A percentile compares a stretch with the other conserved stretches of the same genome.
Conservation (phyloP, 2,888 invertebrate genomes). For the Plusia festucae region DNA sequence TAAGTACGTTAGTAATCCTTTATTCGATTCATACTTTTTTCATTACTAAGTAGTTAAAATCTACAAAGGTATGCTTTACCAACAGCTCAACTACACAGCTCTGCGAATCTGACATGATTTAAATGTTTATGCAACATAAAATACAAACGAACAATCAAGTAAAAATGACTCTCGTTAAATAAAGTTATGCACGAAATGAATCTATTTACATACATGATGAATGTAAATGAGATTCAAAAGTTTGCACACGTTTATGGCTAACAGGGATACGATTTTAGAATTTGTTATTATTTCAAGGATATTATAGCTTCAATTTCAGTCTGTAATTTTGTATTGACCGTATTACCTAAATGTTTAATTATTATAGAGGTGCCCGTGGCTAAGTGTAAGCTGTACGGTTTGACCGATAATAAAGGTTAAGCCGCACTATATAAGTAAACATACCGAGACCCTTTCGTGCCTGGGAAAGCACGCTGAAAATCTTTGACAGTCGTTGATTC, state of each 20-base stretch:
- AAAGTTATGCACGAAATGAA: not conserved
- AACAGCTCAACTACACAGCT: not conserved
- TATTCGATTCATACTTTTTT: not conserved
- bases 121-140: too few relatives aligned
- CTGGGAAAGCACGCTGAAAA: too few relatives aligned
- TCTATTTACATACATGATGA: not conserved
- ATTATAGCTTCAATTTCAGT: not conserved
- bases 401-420: too few relatives aligned
- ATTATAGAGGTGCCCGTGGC: too few relatives aligned
- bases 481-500: too few relatives aligned
- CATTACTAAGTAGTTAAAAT: not conserved
- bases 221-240: conserved; percentile 4
- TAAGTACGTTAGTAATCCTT: not conserved
- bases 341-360: too few relatives aligned
- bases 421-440: too few relatives aligned
- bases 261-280: not conserved
- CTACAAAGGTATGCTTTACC: not conserved
- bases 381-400: too few relatives aligned
- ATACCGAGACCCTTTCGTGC: too few relatives aligned
- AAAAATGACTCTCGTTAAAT: not conserved
- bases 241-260: not conserved
- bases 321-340: not conserved
- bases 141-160: not conserved
- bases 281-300: not conserved
- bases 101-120: too few relatives aligned